These are phyloP conservation scores for Dreissena rostriformis DNA, from an alignment of 1,140 invertebrate genomes.

Conservation along the genomic window DNA sequence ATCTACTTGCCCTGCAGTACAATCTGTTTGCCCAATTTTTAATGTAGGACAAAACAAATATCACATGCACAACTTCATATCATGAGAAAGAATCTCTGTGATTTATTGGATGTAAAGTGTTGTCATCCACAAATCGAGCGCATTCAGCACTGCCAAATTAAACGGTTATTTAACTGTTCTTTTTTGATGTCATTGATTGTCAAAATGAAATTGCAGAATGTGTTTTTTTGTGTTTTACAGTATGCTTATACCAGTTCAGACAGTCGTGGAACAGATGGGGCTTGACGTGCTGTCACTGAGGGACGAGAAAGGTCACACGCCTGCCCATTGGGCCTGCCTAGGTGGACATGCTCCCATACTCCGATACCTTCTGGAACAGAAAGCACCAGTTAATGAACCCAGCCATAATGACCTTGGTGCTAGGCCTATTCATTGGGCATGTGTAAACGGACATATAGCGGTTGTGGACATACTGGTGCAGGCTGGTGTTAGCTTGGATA, in stretches of 20 bases:
- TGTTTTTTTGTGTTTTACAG: conserved; percentile 64
- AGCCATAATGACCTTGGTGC: conserved; percentile 94
- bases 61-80: too few species aligned
- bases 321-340: conserved; percentile 94
- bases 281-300: conserved; percentile 79
- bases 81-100: too few species aligned
- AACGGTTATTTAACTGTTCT: too few species aligned
- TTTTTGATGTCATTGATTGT: too few species aligned
- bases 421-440: conserved; percentile 95
- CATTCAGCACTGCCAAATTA: too few species aligned
- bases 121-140: too few species aligned
- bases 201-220: too few species aligned
- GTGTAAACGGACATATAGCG: conserved; percentile 90
- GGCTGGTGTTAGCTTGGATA: conserved; percentile 93
- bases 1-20: too few species aligned
- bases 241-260: conserved; percentile 78
- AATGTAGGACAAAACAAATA: too few species aligned
- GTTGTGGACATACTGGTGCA: conserved; percentile 91
- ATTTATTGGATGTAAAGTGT: too few species aligned
- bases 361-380: conserved; percentile 89
- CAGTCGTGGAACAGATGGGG: conserved; percentile 72
- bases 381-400: conserved; percentile 91
- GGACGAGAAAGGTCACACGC: conserved; percentile 95
- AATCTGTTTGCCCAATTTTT: too few species aligned
- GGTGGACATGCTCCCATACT: conserved; percentile 86